Percentiles rank a stretch among this genome's conserved stretches.
phyloP scores from a whole-genome alignment of 2,113 vertebrate species.

The Tragelaphus buxtoni region DNA sequence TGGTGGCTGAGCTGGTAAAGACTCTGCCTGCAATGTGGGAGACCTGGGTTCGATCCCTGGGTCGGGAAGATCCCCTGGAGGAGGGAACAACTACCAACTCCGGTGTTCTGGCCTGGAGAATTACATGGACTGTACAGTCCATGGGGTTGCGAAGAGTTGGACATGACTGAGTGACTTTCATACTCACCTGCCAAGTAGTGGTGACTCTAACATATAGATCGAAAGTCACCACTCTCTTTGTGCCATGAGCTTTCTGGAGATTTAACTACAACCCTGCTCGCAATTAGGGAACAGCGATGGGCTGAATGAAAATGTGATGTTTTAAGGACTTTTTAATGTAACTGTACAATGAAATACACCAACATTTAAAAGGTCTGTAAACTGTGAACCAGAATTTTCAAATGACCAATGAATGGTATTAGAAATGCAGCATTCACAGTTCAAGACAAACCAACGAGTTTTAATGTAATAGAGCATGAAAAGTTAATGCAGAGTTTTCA shows the following conservation, averaged over 20 bases:
- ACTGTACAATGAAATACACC: neutral
- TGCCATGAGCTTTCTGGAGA: neutral
- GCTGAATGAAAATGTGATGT: neutral
- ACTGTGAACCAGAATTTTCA: neutral
- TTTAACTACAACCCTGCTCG: neutral
- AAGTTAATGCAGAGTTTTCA: neutral
- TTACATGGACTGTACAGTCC: neutral
- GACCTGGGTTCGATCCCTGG: neutral
- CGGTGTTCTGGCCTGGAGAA: neutral
- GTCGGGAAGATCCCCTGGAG: neutral
- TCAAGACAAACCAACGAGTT: neutral
- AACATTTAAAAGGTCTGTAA: neutral
- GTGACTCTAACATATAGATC: neutral
- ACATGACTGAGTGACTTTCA: neutral
- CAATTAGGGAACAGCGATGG: neutral
- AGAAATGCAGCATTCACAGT: neutral
- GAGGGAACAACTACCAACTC: neutral
- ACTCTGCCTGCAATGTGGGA: neutral
- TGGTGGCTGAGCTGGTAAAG: neutral
- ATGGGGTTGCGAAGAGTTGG: neutral
- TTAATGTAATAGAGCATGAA: neutral
- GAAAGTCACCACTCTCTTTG: neutral
- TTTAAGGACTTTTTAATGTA: neutral
- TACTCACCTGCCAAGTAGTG: no score
- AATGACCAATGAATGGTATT: neutral